Evolutionary conservation across 2,113 vertebrate species (phyloP), one percentile per base, ranked within the genome.

Genomic region (Ploceus nigricollis): DNA sequence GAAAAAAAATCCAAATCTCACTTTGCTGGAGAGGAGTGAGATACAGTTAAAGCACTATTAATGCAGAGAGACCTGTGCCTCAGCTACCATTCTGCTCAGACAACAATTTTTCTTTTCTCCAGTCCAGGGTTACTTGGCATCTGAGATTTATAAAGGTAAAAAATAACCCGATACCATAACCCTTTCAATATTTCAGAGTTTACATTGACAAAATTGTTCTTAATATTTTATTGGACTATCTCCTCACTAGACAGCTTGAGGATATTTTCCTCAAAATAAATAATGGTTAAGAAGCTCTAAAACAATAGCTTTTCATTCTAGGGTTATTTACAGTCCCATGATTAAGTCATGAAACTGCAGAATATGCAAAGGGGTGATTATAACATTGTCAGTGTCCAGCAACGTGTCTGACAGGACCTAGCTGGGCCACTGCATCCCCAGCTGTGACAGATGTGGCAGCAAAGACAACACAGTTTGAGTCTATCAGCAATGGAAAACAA

Each of bases 181-280:
- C 92, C 60, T 88, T 76, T 95, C 90, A 94, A 89, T 94, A 93
- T 96, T 94, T 94, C 80, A 94, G 61, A 90, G 96, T 96, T 96
- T 96, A 94, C 93, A 91, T 65, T 89, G 90, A 77, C 91, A 96
- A 96, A 87, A 88, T 75, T 72, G 91, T 85, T 87, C 94, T 96
- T 94, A 97, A 96, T 95, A 94, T 95, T 92, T 96, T 92, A 94
- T 93, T 68, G 66, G 65, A 42, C 75, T 58, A 54, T 85, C 82
- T 96, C 78, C 90, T 82, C 9, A 3, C 75, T 50, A 89, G 89
- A 84, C 15, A 31, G 75, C 82, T 92, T 72, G 91, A 93, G 80
- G 80, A 56, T 75, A 60, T 93, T 95, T 92, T 87, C 68, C 17
- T 92, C 73, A 85, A 89, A 96, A 96, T 78, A 96, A 96, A 96